Percentiles rank a stretch among this genome's conserved stretches.
Evolutionary conservation across 2,888 invertebrate species (phyloP).

Genomic region (Leptinotarsa tumamoca): DNA sequence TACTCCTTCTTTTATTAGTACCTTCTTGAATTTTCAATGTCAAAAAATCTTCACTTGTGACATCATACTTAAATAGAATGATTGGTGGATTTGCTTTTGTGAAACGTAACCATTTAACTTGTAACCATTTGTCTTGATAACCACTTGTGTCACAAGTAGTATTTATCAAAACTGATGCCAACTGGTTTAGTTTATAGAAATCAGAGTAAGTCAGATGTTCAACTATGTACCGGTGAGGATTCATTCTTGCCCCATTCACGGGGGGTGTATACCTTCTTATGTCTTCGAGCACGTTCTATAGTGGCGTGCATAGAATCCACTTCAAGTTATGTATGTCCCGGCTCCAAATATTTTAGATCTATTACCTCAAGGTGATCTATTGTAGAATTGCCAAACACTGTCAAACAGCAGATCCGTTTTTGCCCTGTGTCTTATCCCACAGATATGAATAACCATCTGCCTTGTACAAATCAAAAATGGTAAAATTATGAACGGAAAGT

Average conservation of each 20-base stretch:
- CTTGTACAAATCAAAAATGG: slow-evolving; percentile 42
- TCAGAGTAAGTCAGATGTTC: not conserved
- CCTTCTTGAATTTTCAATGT: not conserved
- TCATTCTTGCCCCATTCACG: no score
- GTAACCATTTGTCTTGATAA: slow-evolving; percentile 1
- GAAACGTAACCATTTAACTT: not conserved
- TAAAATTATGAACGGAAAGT: slow-evolving; percentile 46
- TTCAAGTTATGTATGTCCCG: slow-evolving; percentile 20
- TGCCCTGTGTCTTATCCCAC: slow-evolving; percentile 37
- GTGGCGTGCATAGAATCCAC: slow-evolving; percentile 22
- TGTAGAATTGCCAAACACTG: not conserved
- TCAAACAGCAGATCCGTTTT: slow-evolving; percentile 26
- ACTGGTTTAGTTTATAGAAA: slow-evolving; percentile 12
- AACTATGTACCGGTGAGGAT: no score
- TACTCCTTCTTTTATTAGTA: not conserved
- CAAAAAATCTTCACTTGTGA: not conserved
- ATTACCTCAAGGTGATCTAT: slow-evolving; percentile 2
- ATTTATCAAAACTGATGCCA: not conserved
- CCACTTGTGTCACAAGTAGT: no score
- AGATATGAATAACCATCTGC: slow-evolving; percentile 36
- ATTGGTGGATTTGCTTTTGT: not conserved
- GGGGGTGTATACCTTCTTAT: no score
- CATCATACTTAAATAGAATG: not conserved
- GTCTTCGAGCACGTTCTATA: slow-evolving; percentile 2
- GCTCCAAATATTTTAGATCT: slow-evolving; percentile 24